Evolutionary conservation across 2,888 invertebrate species (phyloP), one percentile per base, ranked within the genome.

Genomic region (Camponotus fellah): DNA sequence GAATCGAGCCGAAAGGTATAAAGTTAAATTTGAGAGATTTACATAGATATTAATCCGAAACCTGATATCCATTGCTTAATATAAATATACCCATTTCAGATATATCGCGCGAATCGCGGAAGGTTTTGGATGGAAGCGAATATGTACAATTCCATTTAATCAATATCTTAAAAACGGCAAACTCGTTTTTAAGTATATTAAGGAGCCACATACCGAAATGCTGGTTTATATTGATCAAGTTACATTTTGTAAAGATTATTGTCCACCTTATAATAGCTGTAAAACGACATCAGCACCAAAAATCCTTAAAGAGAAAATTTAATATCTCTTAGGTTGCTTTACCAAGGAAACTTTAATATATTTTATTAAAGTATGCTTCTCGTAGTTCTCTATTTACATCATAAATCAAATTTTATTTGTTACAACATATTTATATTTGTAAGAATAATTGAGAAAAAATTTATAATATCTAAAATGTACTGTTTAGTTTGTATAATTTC

Each of bases 201-300:
- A 90, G 68, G 90, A 91, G 62, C 93, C 94, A 2, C 92, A 93
- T 56, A 92, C 90, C 4, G 86, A 86, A 14, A 85, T 93, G 6
- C 82, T 83, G 1, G 90, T 93, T 6, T 93, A 80, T 84, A 53
- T 87, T 9, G 84, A 88, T 71, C 49, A n/a, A 14, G 56, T 90
- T 17, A 32, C 5, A 8, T 64, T 69, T 34, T 80, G 81, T 37
- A 84, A 86, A 64, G 76, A 72, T 10, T 86, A 77, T 8, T 68
- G 60, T 17, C 49, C 32, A 9, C 72, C 83, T 12, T 69, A 75
- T 4, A 83, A 74, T 8, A 34, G 62, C 0, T 68, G 53, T 5
- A 58, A 69, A 43, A 62, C 6, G n/a, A 32, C 72, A 1, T 17
- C 26, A 0, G 9, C 34, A 3, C 53, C 69, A 21, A 72, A 60